These are phyloP conservation scores for Proisotoma minuta DNA, from an alignment of 2,888 invertebrate species.

Conservation along the genomic window DNA sequence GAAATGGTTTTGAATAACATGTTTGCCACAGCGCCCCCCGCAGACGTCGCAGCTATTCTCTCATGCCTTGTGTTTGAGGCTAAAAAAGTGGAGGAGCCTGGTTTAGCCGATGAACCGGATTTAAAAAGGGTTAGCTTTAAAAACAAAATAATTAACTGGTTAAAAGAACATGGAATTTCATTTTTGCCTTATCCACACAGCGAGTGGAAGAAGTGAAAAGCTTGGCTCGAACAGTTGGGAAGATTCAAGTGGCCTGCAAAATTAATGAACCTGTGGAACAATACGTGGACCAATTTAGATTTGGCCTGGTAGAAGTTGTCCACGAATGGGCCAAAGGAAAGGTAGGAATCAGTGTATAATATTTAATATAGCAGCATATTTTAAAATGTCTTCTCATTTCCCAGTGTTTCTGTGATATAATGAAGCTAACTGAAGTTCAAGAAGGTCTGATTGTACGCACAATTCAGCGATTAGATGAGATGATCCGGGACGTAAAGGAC, in stretches of 20 bases:
- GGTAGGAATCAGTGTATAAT: conserved; percentile 52
- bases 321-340: conserved; percentile 92
- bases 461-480: conserved; percentile 93
- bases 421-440: conserved; percentile 86
- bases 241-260: conserved; percentile 62
- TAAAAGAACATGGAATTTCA: no score
- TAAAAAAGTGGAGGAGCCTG: conserved; percentile 61
- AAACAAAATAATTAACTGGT: no score
- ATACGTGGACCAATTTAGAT: conserved; percentile 68
- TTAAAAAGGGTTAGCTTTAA: conserved; percentile 57
- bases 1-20: conserved; percentile 83
- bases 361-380: background rate
- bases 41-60: conserved; percentile 89
- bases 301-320: conserved; percentile 87
- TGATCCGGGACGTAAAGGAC: conserved; percentile 80
- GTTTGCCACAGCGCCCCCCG: conserved; percentile 75
- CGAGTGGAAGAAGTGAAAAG: conserved; percentile 66
- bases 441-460: conserved; percentile 97
- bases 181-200: conserved; percentile 51
- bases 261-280: conserved; percentile 54
- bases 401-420: conserved; percentile 62
- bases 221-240: conserved; percentile 64
- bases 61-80: conserved; percentile 91
- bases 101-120: conserved; percentile 56
- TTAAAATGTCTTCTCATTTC: conserved; percentile 1